Evolutionary conservation across 2,113 vertebrate species (phyloP).

Genomic region (Pomatostomus ruficeps): DNA sequence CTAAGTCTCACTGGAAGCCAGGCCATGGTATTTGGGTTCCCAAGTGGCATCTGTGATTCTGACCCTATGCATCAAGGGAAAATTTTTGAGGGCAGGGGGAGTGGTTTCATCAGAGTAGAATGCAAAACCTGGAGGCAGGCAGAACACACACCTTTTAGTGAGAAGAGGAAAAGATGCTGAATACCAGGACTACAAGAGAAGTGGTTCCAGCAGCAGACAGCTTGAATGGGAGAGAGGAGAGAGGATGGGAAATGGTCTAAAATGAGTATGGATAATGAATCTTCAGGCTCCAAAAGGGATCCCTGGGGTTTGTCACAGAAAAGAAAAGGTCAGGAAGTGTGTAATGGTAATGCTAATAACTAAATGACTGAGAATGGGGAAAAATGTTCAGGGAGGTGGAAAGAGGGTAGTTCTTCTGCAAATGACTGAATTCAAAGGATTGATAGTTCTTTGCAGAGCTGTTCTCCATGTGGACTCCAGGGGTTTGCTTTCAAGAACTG

Average conservation of each 20-base stretch:
- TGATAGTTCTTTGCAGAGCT: not conserved
- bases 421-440: constrained; percentile 13
- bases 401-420: not conserved
- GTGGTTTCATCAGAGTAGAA: not conserved
- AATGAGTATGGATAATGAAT: not conserved
- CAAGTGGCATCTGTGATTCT: not conserved
- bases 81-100: fast-evolving
- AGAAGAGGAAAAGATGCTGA: not conserved
- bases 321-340: not conserved
- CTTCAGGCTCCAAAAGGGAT: not conserved
- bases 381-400: not conserved
- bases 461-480: not conserved
- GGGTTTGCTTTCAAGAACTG: constrained; percentile 17
- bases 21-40: not conserved
- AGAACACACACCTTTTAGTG: not conserved
- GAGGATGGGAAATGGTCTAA: not conserved
- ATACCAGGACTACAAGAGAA: not conserved
- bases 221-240: not conserved
- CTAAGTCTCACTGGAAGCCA: not conserved
- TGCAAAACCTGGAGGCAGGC: not conserved
- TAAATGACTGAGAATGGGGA: not conserved
- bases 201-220: not conserved
- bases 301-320: not conserved
- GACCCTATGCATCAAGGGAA: not conserved
- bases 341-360: not conserved